Evolutionary conservation across 1,140 invertebrate genomes (phyloP), one percentile per base, ranked within the genome.

Genomic region (Drosophila oshimai): DNA sequence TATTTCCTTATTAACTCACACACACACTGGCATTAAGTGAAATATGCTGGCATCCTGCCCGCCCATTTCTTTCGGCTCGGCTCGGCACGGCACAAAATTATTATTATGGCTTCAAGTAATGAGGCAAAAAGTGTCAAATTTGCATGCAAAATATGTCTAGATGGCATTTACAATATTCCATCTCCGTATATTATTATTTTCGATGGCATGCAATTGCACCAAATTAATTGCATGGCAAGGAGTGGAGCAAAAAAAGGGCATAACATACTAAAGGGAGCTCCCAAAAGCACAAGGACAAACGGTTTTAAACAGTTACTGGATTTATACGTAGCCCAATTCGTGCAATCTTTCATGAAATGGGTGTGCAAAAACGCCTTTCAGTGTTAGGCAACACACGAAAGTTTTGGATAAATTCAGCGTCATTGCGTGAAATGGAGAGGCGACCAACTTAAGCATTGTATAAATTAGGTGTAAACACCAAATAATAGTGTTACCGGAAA

Each of bases 1-100:
- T 89, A 89, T 89, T 89, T 89, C 86, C 84, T 89, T 89, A 89
- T 89, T 89, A 89, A 77, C 71, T 60, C 64, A 42, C 50, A 68
- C 51, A 41, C 15, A 58, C 36, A 53, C 54, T 54, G 41, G 22
- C 44, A 64, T 15, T 39, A 49, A 73, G 64, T 73, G 53, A 70
- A 71, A 55, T 72, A 76, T 72, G 54, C 26, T 53, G 42, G 49
- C 44, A 55, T 68, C 46, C 51, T 50, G 74, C 36, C 17, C 41
- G 44, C 18, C 31, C 31, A n/a, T n/a, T n/a, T n/a, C n/a, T n/a
- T n/a, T n/a, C n/a, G n/a, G n/a, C 41, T 13, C 22, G 6, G 50
- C 33, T 47, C 70, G 18, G 31, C 22, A 6, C 7, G 13, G n/a
- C 64, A 51, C 29, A 75, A 7, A 22, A 64, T 65, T 65, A 87